Base-by-base conservation (phyloP, 2,888 invertebrate genomes). In the Gandaritis pyraliata region DNA sequence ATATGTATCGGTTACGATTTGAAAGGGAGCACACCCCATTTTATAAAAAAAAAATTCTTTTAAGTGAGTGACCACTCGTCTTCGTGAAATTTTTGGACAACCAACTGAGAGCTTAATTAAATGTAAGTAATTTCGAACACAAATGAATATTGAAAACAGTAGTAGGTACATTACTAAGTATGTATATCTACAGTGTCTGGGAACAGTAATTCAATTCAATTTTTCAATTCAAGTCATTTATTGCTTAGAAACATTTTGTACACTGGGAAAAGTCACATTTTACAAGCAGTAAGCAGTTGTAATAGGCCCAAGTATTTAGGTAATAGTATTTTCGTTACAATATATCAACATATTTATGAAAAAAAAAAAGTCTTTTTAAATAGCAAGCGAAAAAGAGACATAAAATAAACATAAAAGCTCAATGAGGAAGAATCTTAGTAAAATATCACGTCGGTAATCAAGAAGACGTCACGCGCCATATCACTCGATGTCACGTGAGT, bases 1-100 rank as follows among this genome's bases (percentile, higher is more conserved):
- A 50, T 43, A 8, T 63, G 59, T 51, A 63, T 59, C 46, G 41
- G 41, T 15, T 52, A 52, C 30, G 12, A 39, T 47, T 13, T 47
- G 3, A 50, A 58, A 56, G 33, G 58, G 55, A 51, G 43, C 15
- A 10, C 46, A 43, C 58, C 54, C 63, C 47, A 13, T 30, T 13
- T 33, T 23, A 23, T 23, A 23, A 23, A 58, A 36, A 15, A 15
- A 38, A 50, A 43, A 8, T 50, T 38, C 11, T 54, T 13, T 0
- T 51, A 10, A 49, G 46, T 49, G 18, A 51, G 30, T 3, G 15
- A 5, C 48, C 48, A 56, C 23, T 46, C 23, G 13, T 38, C 13
- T 46, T 2, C 13, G 12, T 11, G 16, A 1, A 16, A 13, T n/a
- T 41, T 29, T 52, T 52, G n/a, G 15, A 45, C 11, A 30, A 29